Base-by-base conservation (phyloP, 1,140 invertebrate genomes). In the Parapsyche elsis region DNA sequence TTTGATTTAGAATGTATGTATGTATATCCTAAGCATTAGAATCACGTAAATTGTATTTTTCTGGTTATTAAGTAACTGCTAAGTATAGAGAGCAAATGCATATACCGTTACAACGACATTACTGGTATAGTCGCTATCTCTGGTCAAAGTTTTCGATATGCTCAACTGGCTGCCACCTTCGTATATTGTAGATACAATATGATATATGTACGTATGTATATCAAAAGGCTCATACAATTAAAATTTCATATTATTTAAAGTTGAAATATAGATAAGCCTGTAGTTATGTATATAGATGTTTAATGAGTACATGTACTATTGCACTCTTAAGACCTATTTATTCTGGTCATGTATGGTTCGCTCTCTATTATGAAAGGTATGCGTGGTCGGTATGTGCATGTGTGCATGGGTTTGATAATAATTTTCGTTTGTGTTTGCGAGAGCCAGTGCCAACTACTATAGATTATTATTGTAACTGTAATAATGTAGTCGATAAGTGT, bases 281-380 rank as follows among this genome's bases (percentile, higher is more conserved):
- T 83, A 83, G 82, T 81, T 83, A 83, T 83, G 82, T 83, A 83
- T 81, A 83, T 83, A 83, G 82, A 80, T 83, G 82, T 83, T 83
- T 80, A 83, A 83, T 61, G 45, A 81, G 59, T 78, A 71, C 79
- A 78, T 83, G 80, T 83, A 81, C 75, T 83, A 53, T 49, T 80
- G 82, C 82, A 83, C 82, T 83, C 77, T 74, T 71, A 81, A 81
- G 80, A 80, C 82, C 80, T 80, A 79, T 76, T 79, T 83, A 78
- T 83, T 83, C 82, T 83, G 82, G 82, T 83, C 82, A 83, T 78
- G 82, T 80, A 75, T 83, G 82, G 80, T 83, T 81, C 78, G 82
- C 80, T 83, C 82, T 83, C 80, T 80, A 71, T 78, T n/a, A 79
- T 83, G 82, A 80, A 83, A 38, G 23, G 74, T 16, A 9, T 64